Evolutionary conservation across 37 sponge, comb jelly and placozoan genomes (phyloP).

Genomic region (Agelas oroides): DNA sequence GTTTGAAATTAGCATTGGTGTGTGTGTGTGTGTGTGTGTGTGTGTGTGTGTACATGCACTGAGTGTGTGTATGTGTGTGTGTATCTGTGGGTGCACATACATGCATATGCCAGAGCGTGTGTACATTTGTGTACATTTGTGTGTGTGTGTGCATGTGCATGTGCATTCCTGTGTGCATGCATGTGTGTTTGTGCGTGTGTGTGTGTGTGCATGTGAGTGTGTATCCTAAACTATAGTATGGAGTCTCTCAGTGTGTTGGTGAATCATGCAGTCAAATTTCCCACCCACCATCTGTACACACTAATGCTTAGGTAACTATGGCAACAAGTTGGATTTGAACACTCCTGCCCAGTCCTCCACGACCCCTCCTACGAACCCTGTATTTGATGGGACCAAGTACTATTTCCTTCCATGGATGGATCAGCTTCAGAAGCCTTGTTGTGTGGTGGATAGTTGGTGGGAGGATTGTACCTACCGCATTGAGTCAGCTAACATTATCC

Average conservation of each 20-base stretch:
- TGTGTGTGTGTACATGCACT: no score
- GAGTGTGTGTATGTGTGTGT: not conserved
- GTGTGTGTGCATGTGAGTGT: no score
- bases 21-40: not conserved
- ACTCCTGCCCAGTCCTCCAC: constrained; percentile 88
- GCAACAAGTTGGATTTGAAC: constrained; percentile 93
- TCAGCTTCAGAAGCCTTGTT: constrained; percentile 94
- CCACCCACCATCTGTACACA: no score
- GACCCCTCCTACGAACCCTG: constrained; percentile 94
- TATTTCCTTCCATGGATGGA: constrained; percentile 97
- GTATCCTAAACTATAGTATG: no score
- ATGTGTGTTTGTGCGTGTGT: no score
- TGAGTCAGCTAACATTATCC: constrained; percentile 82
- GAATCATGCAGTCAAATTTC: no score
- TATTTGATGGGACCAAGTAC: constrained; percentile 87
- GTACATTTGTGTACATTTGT: no score
- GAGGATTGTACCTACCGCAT: constrained; percentile 96
- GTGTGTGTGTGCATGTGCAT: no score
- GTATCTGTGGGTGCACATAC: no score
- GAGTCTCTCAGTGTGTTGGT: not conserved
- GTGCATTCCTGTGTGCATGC: no score
- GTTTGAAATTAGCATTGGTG: constrained; percentile 98
- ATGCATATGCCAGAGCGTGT: no score
- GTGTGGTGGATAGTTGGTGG: constrained; percentile 88
- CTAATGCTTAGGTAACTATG: constrained; percentile 93